Evolutionary conservation across 2,113 vertebrate genomes (phyloP).

Genomic region (Glaucomys volans): DNA sequence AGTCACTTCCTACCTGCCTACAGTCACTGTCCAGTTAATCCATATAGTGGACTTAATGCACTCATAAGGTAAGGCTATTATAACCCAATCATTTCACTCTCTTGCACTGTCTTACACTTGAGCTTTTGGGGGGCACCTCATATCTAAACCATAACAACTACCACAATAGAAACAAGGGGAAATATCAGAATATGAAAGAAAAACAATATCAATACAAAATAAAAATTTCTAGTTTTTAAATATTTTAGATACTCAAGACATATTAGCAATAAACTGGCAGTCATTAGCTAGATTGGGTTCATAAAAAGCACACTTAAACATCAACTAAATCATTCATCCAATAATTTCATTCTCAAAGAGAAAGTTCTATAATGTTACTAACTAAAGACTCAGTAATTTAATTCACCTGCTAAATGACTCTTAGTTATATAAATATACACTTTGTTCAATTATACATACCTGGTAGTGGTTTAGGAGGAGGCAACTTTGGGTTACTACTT

Average conservation of each 20-base stretch:
- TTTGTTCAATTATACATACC: constrained; percentile 87
- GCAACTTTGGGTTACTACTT: constrained; percentile 98
- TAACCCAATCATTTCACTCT: no score
- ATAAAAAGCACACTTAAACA: not conserved
- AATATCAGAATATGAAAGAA: not conserved
- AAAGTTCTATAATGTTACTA: constrained; percentile 16
- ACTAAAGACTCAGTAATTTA: not conserved
- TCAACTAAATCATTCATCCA: constrained; percentile 31
- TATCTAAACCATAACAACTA: not conserved
- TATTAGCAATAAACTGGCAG: constrained; percentile 11
- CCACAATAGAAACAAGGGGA: not conserved
- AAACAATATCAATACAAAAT: constrained; percentile 28
- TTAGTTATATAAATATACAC: not conserved
- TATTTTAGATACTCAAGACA: constrained; percentile 14
- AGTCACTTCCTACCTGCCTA: no score
- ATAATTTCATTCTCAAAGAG: not conserved
- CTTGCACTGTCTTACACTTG: no score
- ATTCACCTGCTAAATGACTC: not conserved
- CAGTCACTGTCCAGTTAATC: no score
- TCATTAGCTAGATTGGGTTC: not conserved
- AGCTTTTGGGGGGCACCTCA: no score
- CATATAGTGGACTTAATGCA: no score
- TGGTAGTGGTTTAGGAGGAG: constrained; percentile 96
- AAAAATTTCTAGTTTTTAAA: not conserved
- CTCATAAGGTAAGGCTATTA: no score